phyloP scores from a whole-genome alignment of 2,113 vertebrate genomes.

The Tylochromis polylepis region DNA sequence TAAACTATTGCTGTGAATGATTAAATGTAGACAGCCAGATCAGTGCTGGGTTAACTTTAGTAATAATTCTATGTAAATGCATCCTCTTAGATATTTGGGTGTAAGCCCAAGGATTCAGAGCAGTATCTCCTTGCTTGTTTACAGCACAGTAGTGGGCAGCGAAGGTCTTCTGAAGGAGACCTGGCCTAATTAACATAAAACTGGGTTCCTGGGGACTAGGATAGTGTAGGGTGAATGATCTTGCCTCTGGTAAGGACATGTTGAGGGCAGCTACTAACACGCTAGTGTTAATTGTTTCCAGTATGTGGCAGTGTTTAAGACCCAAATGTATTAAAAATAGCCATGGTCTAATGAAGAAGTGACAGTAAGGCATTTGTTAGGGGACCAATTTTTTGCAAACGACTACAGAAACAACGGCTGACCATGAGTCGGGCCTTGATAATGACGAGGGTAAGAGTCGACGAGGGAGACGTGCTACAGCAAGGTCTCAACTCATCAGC shows the following conservation, averaged over 20 bases:
- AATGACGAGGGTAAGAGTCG: constrained; percentile 35
- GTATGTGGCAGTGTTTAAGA: constrained; percentile 79
- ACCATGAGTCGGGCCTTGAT: constrained; percentile 23
- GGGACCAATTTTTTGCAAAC: constrained; percentile 43
- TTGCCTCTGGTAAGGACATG: constrained; percentile 88
- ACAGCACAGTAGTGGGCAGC: constrained; percentile 77
- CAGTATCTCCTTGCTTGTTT: constrained; percentile 76
- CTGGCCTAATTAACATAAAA: constrained; percentile 89
- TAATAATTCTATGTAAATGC: constrained; percentile 77
- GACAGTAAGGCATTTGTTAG: constrained; percentile 50
- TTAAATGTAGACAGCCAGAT: constrained; percentile 50
- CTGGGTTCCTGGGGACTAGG: constrained; percentile 71
- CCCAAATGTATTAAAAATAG: constrained; percentile 69
- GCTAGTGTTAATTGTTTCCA: constrained; percentile 81
- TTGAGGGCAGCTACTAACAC: constrained; percentile 80
- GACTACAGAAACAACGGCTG: constrained; percentile 28
- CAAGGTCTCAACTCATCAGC: constrained; percentile 58
- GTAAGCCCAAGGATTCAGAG: constrained; percentile 51
- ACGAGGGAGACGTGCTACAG: constrained; percentile 24
- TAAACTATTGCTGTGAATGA: constrained; percentile 70
- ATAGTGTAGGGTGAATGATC: constrained; percentile 75
- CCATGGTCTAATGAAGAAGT: constrained; percentile 63
- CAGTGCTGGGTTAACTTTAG: constrained; percentile 65
- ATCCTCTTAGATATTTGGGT: constrained; percentile 62
- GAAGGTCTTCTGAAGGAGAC: constrained; percentile 91